Evolutionary conservation across 2,113 vertebrate genomes (phyloP).

Genomic region (Montifringilla adamsi): DNA sequence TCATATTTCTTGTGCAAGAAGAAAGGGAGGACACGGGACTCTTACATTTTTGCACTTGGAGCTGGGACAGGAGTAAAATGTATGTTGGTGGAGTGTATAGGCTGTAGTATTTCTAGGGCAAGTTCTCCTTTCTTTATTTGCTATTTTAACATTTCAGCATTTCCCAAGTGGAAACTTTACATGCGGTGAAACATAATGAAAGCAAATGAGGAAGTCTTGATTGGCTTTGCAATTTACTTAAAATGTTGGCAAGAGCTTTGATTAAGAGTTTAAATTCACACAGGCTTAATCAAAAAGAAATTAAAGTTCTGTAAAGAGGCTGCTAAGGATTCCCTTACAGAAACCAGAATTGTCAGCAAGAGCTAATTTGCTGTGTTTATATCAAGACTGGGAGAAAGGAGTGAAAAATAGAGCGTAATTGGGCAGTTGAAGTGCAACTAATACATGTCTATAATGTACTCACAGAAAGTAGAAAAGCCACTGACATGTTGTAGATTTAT

Average conservation of each 20-base stretch:
- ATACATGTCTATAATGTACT: background rate
- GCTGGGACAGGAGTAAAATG: background rate
- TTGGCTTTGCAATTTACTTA: slow-evolving; percentile 47
- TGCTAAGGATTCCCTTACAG: slow-evolving; percentile 16
- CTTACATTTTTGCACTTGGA: background rate
- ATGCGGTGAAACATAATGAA: slow-evolving; percentile 28
- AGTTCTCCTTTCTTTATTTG: slow-evolving; percentile 44
- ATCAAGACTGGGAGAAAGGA: background rate
- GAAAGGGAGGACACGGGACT: background rate
- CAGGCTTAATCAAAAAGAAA: slow-evolving; percentile 59
- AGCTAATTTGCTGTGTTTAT: slow-evolving; percentile 27
- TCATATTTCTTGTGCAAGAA: background rate
- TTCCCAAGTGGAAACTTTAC: slow-evolving; percentile 25
- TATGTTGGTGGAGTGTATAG: background rate
- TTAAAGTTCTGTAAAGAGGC: slow-evolving; percentile 40
- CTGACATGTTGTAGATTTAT: background rate
- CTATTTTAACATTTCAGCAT: slow-evolving; percentile 39
- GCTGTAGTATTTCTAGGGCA: background rate
- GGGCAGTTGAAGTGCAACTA: background rate
- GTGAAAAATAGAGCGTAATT: background rate
- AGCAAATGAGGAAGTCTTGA: slow-evolving; percentile 47
- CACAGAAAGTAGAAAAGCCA: background rate
- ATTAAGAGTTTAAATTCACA: slow-evolving; percentile 44
- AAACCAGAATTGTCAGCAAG: slow-evolving; percentile 29
- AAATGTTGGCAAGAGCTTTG: slow-evolving; percentile 50